These are phyloP conservation scores for Gila orcuttii DNA, from an alignment of 2,113 vertebrate genomes.

Conservation along the genomic window DNA sequence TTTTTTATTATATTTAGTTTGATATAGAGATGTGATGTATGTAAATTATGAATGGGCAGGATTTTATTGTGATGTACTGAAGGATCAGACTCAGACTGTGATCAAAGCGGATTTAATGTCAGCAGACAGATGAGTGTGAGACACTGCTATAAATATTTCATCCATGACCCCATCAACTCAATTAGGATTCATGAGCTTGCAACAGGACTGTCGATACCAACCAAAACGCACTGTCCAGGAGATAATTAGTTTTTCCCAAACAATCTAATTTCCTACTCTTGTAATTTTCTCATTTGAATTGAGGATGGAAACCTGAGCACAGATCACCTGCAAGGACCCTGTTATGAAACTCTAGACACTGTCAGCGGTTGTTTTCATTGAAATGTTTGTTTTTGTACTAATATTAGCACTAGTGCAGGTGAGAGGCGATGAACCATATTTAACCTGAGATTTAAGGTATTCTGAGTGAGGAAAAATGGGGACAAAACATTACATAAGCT, in stretches of 20 bases:
- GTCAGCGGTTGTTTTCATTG: neutral
- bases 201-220: neutral
- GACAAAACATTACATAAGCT: slow-evolving; percentile 10
- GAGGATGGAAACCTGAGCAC: neutral
- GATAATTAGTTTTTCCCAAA: neutral
- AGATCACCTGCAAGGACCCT: neutral
- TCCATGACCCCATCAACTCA: slow-evolving; percentile 28
- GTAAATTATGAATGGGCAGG: neutral
- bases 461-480: neutral
- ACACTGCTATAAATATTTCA: slow-evolving; percentile 40
- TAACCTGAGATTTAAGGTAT: neutral
- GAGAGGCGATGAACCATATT: neutral
- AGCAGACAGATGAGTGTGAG: slow-evolving; percentile 27
- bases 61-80: neutral
- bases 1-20: neutral
- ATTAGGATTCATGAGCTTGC: slow-evolving; percentile 18
- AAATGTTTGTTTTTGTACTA: neutral
- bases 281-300: neutral
- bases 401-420: neutral
- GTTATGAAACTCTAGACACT: neutral
- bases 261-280: neutral
- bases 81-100: neutral
- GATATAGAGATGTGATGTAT: neutral
- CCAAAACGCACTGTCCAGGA: neutral
- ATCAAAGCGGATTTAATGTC: slow-evolving; percentile 22